phyloP scores from a whole-genome alignment of 2,888 invertebrate genomes.

The Alsophila aescularia region DNA sequence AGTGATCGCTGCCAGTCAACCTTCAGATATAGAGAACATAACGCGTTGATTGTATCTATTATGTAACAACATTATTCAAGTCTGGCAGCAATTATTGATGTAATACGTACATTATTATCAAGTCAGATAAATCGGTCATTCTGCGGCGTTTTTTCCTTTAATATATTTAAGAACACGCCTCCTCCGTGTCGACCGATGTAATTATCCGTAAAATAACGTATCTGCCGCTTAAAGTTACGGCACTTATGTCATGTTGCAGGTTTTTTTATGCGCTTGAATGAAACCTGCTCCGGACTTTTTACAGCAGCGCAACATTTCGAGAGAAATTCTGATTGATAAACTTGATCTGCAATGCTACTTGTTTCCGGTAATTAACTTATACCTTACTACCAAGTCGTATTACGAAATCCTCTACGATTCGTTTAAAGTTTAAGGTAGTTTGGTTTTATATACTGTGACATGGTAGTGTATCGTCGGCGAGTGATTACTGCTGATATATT shows the following conservation, averaged over 20 bases:
- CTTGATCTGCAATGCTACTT: slow-evolving; percentile 5
- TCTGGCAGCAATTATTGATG: no score
- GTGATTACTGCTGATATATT: no score
- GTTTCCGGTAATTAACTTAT: slow-evolving; percentile 1
- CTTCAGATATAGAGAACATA: no score
- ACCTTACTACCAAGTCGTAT: not conserved
- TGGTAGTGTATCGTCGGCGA: no score
- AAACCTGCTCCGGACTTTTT: slow-evolving; percentile 14
- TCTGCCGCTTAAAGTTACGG: slow-evolving; percentile 16
- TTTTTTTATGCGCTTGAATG: slow-evolving; percentile 11
- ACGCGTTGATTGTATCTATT: no score
- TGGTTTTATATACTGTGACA: no score
- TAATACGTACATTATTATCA: no score
- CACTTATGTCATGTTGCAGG: not conserved
- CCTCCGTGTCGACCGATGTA: slow-evolving; percentile 18
- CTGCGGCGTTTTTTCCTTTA: no score
- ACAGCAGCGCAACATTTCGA: slow-evolving; percentile 2
- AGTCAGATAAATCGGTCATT: no score
- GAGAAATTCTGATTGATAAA: slow-evolving; percentile 23
- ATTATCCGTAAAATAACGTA: slow-evolving; percentile 8
- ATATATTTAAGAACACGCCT: slow-evolving; percentile 6
- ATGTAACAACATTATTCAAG: no score
- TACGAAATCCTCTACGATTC: not conserved
- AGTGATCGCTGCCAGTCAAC: no score
- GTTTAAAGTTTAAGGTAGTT: not conserved